These are phyloP conservation scores for Lepidocolaptes lacrymiger DNA, from an alignment of 2,797 vertebrate genomes.

Conservation along the genomic window DNA sequence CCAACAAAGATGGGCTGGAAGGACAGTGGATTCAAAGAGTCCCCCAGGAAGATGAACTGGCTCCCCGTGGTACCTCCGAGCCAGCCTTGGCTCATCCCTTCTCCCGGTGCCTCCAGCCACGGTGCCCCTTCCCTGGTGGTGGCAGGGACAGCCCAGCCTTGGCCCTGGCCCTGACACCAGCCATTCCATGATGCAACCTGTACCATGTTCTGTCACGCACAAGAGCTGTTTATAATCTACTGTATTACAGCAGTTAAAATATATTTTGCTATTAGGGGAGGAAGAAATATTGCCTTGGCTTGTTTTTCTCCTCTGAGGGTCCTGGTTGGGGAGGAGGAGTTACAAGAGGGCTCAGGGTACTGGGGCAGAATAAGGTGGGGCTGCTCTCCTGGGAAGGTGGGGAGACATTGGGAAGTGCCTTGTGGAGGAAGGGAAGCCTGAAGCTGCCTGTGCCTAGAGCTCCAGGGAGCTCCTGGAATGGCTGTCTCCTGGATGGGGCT, in stretches of 20 bases:
- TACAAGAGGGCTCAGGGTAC: background rate
- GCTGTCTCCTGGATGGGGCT: background rate
- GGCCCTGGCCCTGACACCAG: background rate
- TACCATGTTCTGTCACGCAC: background rate
- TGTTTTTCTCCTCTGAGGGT: background rate
- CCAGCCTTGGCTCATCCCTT: rapidly evolving
- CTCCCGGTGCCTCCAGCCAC: background rate
- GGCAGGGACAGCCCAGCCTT: background rate
- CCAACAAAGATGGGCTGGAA: background rate
- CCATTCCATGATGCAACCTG: background rate
- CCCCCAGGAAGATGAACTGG: rapidly evolving
- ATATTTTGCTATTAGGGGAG: slow-evolving; percentile 64
- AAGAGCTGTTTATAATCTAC: slow-evolving; percentile 42
- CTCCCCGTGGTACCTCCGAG: rapidly evolving
- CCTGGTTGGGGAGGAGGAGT: background rate
- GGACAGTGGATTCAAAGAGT: rapidly evolving
- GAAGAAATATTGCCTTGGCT: background rate
- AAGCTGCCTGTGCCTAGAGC: background rate
- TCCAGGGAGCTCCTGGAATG: background rate
- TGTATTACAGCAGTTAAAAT: slow-evolving; percentile 59
- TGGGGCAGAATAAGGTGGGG: background rate
- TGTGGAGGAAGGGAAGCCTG: background rate
- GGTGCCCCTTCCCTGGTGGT: rapidly evolving
- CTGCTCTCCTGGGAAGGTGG: background rate
- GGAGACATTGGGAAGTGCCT: background rate